Evolutionary conservation across 2,888 invertebrate genomes (phyloP), one percentile per base, ranked within the genome.

Genomic region (Tetramorium bicarinatum): DNA sequence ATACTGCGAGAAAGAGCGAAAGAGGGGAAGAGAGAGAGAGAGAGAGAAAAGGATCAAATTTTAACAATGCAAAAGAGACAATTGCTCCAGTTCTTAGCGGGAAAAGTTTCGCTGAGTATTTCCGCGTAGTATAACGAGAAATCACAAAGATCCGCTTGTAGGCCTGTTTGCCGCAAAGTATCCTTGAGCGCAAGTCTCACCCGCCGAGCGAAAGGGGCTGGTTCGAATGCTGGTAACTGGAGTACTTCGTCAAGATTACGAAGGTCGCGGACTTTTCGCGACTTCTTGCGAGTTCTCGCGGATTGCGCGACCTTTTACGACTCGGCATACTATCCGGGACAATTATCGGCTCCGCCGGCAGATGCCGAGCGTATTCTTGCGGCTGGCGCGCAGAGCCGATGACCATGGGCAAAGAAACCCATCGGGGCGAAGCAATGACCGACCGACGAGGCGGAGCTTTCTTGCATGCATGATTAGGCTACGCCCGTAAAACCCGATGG

Each of bases 401-500:
- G 83, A 29, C 86, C 88, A 64, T 86, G 87, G 13, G 81, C 64
- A 41, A 66, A 75, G 83, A 76, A 84, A 89, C 80, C 34, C 75
- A 76, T n/a, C 71, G 85, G 54, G 47, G 34, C 67, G 71, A 80
- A 80, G 71, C 79, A 69, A 80, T 59, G 79, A 71, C 85, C 62
- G 54, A 21, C 49, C 77, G 72, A 41, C 76, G 25, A 64, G 80
- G 49, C 61, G 62, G 67, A 80, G 69, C 86, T 85, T 87, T 85
- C 90, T 81, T 77, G 89, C 90, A 89, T 89, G 82, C 90, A 49
- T 74, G 88, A 89, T 89, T 85, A 87, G 87, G 74, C 75, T 81
- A 85, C 76, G 84, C 84, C 77, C 75, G 88, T 88, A 82, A 87
- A 87, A 84, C 84, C 47, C 77, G 84, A 76, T 52, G 62, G 77